Evolutionary conservation across 2,797 vertebrate genomes (phyloP), one percentile per base, ranked within the genome.

Genomic region (Hydrophis major): DNA sequence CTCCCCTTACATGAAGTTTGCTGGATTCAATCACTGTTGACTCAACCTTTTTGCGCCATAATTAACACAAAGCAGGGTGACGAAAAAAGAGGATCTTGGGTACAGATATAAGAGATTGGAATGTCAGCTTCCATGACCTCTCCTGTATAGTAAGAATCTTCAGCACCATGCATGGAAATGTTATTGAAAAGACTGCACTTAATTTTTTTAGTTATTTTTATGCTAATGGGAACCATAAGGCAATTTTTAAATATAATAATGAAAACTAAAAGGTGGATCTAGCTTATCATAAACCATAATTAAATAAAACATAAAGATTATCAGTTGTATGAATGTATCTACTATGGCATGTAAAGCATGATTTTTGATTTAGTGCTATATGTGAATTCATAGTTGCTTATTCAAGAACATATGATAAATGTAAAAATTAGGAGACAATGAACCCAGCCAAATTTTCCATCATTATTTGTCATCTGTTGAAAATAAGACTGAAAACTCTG

Each of bases 11-110:
- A 42, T 61, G 86, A 92, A 37, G 61, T 94, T 32, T 91, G 16
- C 20, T 56, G 74, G 18, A 89, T 91, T 89, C 91, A 94, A 60
- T 53, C 78, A 92, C 53, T 32, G 14, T 63, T 2, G 27, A 74
- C 53, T 56, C 83, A 90, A 90, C 50, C 55, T 88, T 89, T 88
- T 88, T 87, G 53, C 59, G 22, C 37, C 18, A 56, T 47, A 55
- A 92, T 92, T 89, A 88, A 78, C 27, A 1, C 74, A 94, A 95
- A 95, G 89, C 78, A 60, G n/a, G 59, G 18, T 6, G 16, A 20
- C n/a, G 57, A 59, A 50, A 56, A 53, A 56, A 53, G 25, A 28
- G 42, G 5, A 74, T 56, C 37, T 55, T 59, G 0, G 10, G 89
- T 57, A 18, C 6, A 89, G 37, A 12, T 22, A 83, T 37, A 83